A percentile compares a stretch with the other conserved stretches of the same genome.
phyloP scores from a whole-genome alignment of 2,113 vertebrate species.

The Chaetodon auriga region DNA sequence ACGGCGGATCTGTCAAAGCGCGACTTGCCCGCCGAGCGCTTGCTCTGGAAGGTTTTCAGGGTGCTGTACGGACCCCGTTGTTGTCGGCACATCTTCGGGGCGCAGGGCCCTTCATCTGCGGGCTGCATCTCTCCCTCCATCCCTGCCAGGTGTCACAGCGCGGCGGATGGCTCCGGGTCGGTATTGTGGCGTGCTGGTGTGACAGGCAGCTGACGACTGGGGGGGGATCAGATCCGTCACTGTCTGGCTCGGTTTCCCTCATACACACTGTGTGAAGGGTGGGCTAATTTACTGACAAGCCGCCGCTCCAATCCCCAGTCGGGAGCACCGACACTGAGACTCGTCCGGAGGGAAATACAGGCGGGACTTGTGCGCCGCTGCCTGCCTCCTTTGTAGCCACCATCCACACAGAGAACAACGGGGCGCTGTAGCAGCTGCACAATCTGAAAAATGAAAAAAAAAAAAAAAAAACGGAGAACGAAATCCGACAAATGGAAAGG shows the following conservation, averaged over 20 bases:
- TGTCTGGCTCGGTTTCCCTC: conserved; percentile 79
- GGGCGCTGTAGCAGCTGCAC: conserved; percentile 46
- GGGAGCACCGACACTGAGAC: conserved; percentile 66
- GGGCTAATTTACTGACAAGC: conserved; percentile 89
- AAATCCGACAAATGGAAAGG: conserved; percentile 54
- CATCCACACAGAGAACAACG: conserved; percentile 58
- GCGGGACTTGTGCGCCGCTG: conserved; percentile 74
- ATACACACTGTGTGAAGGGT: conserved; percentile 72
- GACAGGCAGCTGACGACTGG: conserved; percentile 71
- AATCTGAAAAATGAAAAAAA: conserved; percentile 24
- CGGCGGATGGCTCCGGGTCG: conserved; percentile 62
- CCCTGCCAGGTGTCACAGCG: conserved; percentile 66
- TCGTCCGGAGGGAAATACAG: conserved; percentile 76
- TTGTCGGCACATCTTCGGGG: conserved; percentile 91
- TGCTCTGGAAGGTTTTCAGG: conserved; percentile 91
- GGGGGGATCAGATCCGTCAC: conserved; percentile 72
- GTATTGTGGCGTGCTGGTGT: conserved; percentile 66
- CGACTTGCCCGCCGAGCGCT: conserved; percentile 86
- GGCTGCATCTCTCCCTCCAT: conserved; percentile 92
- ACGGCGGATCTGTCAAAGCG: conserved; percentile 92
- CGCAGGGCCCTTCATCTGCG: conserved; percentile 91
- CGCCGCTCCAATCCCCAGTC: conserved; percentile 91
- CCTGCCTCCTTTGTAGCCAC: conserved; percentile 65
- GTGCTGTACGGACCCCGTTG: conserved; percentile 90
- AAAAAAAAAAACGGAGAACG: conserved; percentile 5